Evolutionary conservation across 1,140 invertebrate species (phyloP).

Genomic region (Orius insidiosus): DNA sequence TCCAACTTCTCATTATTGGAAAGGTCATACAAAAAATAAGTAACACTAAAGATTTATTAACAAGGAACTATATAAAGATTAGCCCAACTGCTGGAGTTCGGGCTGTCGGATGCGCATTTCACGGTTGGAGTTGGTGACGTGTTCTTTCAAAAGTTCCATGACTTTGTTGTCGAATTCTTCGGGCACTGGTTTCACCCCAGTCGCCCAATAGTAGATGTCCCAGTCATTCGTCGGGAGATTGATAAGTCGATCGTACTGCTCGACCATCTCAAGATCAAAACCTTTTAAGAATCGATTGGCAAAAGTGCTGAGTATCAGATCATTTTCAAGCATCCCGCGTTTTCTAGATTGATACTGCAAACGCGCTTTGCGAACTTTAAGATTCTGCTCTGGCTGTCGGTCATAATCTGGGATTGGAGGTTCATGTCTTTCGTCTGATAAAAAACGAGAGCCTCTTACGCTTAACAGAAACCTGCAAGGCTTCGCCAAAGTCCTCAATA

Average conservation of each 20-base stretch:
- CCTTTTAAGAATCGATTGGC: conserved; percentile 60
- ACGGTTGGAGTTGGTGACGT: conserved; percentile 59
- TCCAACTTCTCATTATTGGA: no score
- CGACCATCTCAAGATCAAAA: conserved; percentile 54
- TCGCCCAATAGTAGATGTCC: conserved; percentile 94
- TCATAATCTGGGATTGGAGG: conserved; percentile 3
- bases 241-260: conserved; percentile 76
- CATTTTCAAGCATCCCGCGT: conserved; percentile 94
- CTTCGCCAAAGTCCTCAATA: no score
- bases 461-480: no score
- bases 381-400: neutral
- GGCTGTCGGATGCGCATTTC: conserved; percentile 49
- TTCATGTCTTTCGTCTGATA: neutral
- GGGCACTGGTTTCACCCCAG: conserved; percentile 60
- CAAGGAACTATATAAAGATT: no score
- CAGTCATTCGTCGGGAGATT: conserved; percentile 94
- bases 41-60: no score
- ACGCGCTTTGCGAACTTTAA: conserved; percentile 1
- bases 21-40: no score
- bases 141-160: conserved; percentile 70
- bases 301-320: conserved; percentile 82
- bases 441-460: no score
- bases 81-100: conserved; percentile 28
- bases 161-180: conserved; percentile 73
- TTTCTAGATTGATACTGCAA: conserved; percentile 93